Evolutionary conservation across 1,140 invertebrate species (phyloP).

Genomic region (Mya arenaria): DNA sequence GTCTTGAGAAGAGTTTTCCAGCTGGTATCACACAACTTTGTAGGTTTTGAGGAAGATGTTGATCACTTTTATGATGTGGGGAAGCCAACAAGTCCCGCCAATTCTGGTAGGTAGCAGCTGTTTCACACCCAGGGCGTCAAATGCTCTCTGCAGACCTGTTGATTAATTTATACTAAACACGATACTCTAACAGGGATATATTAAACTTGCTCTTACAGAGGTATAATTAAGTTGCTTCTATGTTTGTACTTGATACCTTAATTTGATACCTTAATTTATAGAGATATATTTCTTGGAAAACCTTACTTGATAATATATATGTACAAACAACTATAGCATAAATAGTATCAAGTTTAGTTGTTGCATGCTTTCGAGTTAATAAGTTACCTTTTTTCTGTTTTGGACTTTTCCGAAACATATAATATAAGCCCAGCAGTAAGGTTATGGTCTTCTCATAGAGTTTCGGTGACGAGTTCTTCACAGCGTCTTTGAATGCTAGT

Average conservation of each 20-base stretch:
- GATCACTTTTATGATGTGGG: not conserved
- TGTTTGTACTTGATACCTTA: no score
- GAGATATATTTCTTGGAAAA: no score
- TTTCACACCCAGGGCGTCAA: not conserved
- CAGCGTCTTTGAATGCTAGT: slow-evolving; percentile 15
- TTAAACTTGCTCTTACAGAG: no score
- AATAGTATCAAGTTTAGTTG: no score
- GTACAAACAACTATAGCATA: not conserved
- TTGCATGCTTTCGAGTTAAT: no score
- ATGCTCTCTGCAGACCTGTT: not conserved
- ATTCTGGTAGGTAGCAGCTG: not conserved
- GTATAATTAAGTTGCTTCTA: no score
- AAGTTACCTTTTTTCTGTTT: slow-evolving; percentile 13
- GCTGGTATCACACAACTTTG: not conserved
- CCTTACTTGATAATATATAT: not conserved
- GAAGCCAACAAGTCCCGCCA: slow-evolving; percentile 29
- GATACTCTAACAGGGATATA: no score
- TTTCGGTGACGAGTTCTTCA: not conserved
- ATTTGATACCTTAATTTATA: no score
- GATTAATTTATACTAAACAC: not conserved
- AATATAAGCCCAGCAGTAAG: slow-evolving; percentile 16
- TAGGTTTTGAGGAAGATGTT: slow-evolving; percentile 11
- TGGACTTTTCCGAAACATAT: not conserved
- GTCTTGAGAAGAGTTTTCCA: slow-evolving; percentile 26
- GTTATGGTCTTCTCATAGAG: slow-evolving; percentile 9